A percentile compares a stretch with the other conserved stretches of the same genome.
phyloP scores from a whole-genome alignment of 2,797 vertebrate species.

The Clarias fuscus region DNA sequence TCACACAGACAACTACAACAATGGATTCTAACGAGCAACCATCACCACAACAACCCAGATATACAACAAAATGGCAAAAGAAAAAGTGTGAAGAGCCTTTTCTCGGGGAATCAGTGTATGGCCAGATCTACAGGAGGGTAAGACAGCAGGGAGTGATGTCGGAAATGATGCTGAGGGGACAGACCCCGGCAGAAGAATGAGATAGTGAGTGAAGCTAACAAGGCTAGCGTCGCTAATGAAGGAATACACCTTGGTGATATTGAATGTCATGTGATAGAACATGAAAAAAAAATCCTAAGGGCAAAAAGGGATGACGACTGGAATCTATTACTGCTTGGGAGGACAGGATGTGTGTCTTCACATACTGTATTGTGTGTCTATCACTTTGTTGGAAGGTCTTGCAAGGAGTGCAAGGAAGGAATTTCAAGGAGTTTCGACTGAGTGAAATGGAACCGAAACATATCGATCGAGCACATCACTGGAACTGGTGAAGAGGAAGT shows the following conservation, averaged over 20 bases:
- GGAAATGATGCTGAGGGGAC: not conserved
- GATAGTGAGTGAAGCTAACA: not conserved
- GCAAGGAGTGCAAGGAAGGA: not conserved
- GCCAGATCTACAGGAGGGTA: not conserved
- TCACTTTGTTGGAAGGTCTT: not conserved
- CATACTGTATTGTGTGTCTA: not conserved
- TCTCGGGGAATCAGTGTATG: no score
- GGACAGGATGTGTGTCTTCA: not conserved
- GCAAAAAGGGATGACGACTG: not conserved
- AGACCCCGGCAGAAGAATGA: not conserved
- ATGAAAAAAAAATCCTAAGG: not conserved
- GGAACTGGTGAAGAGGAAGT: constrained; percentile 22
- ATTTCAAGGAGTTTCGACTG: not conserved
- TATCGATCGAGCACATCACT: constrained; percentile 20
- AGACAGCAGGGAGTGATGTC: not conserved
- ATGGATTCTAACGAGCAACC: not conserved
- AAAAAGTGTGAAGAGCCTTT: no score
- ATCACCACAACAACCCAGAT: not conserved
- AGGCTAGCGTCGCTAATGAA: not conserved
- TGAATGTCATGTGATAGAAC: not conserved
- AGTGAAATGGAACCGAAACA: not conserved
- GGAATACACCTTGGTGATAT: not conserved
- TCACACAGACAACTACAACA: not conserved
- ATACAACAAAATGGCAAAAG: not conserved
- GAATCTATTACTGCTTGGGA: not conserved